Evolutionary conservation across 1,140 invertebrate species (phyloP).

Genomic region (Drosophila obscura): DNA sequence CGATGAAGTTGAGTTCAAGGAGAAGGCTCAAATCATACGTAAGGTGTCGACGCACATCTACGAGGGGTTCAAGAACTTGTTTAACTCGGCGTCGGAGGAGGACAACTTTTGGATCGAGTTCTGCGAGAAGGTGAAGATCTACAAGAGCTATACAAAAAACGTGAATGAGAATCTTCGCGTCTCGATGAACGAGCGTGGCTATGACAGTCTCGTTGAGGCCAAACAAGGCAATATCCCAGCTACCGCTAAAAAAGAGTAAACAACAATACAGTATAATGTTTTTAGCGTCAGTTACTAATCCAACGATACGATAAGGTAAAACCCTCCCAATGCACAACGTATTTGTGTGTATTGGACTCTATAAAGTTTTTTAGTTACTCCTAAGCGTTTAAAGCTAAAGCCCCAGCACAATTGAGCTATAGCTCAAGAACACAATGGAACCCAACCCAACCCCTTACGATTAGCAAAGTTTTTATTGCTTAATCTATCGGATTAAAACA

Average conservation of each 20-base stretch:
- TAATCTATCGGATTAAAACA: slow-evolving; percentile 3
- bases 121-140: slow-evolving; percentile 85
- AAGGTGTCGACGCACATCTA: slow-evolving; percentile 88
- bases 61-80: slow-evolving; percentile 85
- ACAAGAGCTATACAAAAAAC: slow-evolving; percentile 86
- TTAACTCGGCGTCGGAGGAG: slow-evolving; percentile 55
- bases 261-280: slow-evolving; percentile 17
- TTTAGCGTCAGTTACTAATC: slow-evolving; percentile 2
- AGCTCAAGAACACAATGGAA: slow-evolving; percentile 9
- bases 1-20: slow-evolving; percentile 86
- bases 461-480: slow-evolving; percentile 18
- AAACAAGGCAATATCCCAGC: slow-evolving; percentile 18
- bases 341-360: neutral
- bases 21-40: slow-evolving; percentile 88
- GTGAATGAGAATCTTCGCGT: slow-evolving; percentile 86
- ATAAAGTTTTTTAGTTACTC: slow-evolving; percentile 16
- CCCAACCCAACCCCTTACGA: neutral
- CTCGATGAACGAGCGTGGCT: slow-evolving; percentile 83
- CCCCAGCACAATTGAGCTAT: slow-evolving; percentile 7
- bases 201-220: slow-evolving; percentile 50
- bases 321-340: neutral
- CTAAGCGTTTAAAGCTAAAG: slow-evolving; percentile 15
- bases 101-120: slow-evolving; percentile 87
- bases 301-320: slow-evolving; percentile 18
- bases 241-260: neutral